phyloP scores from a whole-genome alignment of 30 jellyfish, hydroid and myxozoan genomes.

The Aurelia coerulea region DNA sequence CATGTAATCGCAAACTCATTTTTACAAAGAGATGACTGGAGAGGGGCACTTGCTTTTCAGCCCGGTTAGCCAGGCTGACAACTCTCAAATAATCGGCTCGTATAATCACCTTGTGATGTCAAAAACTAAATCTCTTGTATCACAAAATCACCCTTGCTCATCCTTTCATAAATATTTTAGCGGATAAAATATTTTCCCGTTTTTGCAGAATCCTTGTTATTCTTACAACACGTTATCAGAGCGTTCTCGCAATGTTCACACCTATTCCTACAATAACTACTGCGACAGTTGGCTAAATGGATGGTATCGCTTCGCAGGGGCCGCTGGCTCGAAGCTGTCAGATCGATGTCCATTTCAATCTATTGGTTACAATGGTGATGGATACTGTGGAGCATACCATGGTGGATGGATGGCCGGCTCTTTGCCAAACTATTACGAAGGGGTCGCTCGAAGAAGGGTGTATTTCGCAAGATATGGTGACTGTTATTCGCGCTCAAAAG shows the following conservation, averaged over 20 bases:
- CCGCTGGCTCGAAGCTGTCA: constrained; percentile 28
- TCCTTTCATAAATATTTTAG: too few species aligned
- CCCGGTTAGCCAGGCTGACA: too few species aligned
- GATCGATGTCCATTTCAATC: constrained; percentile 1
- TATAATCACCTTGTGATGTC: too few species aligned
- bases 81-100: too few species aligned
- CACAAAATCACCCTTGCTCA: too few species aligned
- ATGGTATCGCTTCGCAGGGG: constrained; percentile 53
- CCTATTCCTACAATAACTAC: not conserved
- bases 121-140: too few species aligned
- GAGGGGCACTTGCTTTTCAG: too few species aligned
- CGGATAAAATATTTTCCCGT: not conserved
- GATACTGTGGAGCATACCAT: constrained; percentile 32
- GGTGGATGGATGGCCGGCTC: constrained; percentile 52
- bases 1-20: too few species aligned
- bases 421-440: constrained; percentile 41
- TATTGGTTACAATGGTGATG: not conserved
- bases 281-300: constrained; percentile 22
- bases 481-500: constrained; percentile 18
- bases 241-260: not conserved
- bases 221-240: constrained; percentile 36
- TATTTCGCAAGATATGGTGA: constrained; percentile 31
- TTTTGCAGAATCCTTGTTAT: constrained; percentile 14
- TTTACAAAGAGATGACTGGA: too few species aligned
- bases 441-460: constrained; percentile 17